A percentile compares a stretch with the other conserved stretches of the same genome.
These are phyloP conservation scores for Boloria selene DNA, from an alignment of 2,888 invertebrate genomes.

Conservation along the genomic window DNA sequence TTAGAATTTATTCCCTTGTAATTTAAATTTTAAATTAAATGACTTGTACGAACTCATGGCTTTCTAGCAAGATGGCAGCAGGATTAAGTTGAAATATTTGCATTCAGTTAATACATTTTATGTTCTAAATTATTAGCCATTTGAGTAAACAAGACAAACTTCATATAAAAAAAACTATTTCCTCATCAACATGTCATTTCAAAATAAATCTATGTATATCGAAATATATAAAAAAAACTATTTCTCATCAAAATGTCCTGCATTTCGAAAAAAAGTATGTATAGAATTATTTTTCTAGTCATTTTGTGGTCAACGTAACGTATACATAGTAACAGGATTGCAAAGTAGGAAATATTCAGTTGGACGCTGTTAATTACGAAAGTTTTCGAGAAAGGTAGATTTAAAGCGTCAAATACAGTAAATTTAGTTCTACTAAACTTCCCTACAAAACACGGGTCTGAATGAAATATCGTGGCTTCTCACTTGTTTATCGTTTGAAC, in stretches of 20 bases:
- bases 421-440: conserved; percentile 23
- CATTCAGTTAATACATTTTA: conserved; percentile 2
- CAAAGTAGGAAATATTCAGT: conserved; percentile 26
- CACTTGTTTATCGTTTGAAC: conserved; percentile 16
- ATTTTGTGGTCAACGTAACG: neutral
- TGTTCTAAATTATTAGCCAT: neutral
- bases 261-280: no score
- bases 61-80: neutral
- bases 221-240: no score
- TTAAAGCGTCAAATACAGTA: conserved; percentile 33
- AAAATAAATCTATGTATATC: no score
- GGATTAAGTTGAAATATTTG: conserved; percentile 14
- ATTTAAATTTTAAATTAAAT: conserved; percentile 34
- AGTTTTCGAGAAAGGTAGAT: conserved; percentile 33
- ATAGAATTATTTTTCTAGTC: no score
- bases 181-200: no score
- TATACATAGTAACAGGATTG: conserved; percentile 2
- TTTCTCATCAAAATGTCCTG: neutral
- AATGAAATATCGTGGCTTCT: conserved; percentile 23
- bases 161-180: no score
- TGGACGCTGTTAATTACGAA: conserved; percentile 36
- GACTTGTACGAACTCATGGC: conserved; percentile 15
- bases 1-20: conserved; percentile 31
- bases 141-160: neutral
- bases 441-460: conserved; percentile 12